Base-by-base conservation (phyloP, 2,888 invertebrate species). In the Eristalis pertinax region DNA sequence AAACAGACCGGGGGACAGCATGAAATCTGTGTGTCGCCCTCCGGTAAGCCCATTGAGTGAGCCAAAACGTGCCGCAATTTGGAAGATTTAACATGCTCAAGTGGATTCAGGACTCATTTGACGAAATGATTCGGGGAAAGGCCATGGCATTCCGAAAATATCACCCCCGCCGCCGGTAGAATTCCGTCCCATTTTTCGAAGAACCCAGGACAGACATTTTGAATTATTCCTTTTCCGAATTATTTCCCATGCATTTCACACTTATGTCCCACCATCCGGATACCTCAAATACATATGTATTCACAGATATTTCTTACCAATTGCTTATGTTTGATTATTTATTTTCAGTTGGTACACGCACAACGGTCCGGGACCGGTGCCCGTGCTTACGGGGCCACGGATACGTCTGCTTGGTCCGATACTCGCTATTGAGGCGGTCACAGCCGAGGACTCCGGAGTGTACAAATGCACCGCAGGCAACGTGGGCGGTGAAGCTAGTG, bases 401-500 rank as follows among this genome's bases (percentile, higher is more conserved):
- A 94, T 95, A 35, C 94, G 96, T 29, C 94, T 96, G 65, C 93
- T 96, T 0, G 96, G 96, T 0, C 95, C 96, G 0, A 95, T 96
- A 32, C 91, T 96, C 65, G 95, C 96, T 10, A 95, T 96, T 83
- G 96, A 96, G 92, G 95, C 96, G 7, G 96, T 96, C 13, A 95
- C 95, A 1, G 93, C 95, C 19, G 96, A 96, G 90, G 96, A 96
- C 91, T 94, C 95, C 41, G 96, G 96, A 4, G 91, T 92, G 63
- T 96, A 96, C 92, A 94, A 96, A 83, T 96, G 96, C 91, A 94
- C 95, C 1, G 95, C 96, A 1, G 94, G 95, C 56, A 96, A 96
- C 92, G 94, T 95, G 60, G 96, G 95, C 8, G 96, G 96, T 7
- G 96, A 96, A 91, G 95, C 95, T 0, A 95, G 95, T 89, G 95